Evolutionary conservation across 2,113 vertebrate species (phyloP).

Genomic region (Neoarius graeffei): DNA sequence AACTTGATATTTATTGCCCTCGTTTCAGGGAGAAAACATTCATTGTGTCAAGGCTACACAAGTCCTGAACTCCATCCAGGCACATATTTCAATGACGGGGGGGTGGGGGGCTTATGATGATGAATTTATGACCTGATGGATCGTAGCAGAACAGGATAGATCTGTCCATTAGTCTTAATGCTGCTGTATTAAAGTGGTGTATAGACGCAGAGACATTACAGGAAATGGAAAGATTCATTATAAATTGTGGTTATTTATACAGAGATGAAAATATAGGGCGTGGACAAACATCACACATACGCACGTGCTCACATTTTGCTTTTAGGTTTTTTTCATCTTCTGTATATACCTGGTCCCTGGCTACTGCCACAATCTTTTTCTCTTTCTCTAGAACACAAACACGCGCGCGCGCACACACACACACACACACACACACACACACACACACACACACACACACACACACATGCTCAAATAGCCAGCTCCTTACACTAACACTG

Average conservation of each 20-base stretch:
- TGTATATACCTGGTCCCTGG: not conserved
- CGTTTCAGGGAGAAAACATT: not conserved
- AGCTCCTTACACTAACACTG: constrained; percentile 18
- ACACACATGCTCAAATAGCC: constrained; percentile 31
- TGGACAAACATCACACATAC: not conserved
- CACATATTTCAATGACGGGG: constrained; percentile 2
- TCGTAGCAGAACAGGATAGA: not conserved
- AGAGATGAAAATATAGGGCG: constrained; percentile 30
- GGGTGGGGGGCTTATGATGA: no score
- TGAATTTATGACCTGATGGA: constrained; percentile 34
- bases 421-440: constrained; percentile 29
- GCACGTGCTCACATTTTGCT: not conserved
- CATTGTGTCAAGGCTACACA: constrained; percentile 1
- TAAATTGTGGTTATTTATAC: not conserved
- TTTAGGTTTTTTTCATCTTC: not conserved
- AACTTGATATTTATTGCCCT: not conserved
- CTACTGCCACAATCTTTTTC: not conserved
- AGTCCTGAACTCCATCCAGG: constrained; percentile 10
- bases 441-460: constrained; percentile 29
- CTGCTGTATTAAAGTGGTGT: constrained; percentile 15
- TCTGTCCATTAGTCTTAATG: constrained; percentile 11
- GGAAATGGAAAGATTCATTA: not conserved
- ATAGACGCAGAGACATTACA: not conserved
- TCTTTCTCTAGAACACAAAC: constrained; percentile 16
- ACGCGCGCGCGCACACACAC: constrained; percentile 14